phyloP scores from a whole-genome alignment of 2,113 vertebrate genomes.

The Chamaea fasciata region DNA sequence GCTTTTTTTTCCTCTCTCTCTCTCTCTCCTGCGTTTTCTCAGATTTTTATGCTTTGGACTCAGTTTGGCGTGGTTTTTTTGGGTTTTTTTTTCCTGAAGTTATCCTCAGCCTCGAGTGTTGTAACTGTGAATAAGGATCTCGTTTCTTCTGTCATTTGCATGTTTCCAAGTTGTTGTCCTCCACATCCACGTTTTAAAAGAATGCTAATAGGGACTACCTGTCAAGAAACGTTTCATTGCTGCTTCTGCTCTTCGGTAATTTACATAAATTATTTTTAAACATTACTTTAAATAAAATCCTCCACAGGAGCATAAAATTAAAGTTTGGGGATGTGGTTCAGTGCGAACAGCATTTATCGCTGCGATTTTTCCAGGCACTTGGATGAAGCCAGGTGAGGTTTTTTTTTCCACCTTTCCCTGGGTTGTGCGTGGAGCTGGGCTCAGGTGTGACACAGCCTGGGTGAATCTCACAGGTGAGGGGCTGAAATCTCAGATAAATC shows the following conservation, averaged over 20 bases:
- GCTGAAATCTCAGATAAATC: neutral
- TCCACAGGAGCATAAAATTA: constrained; percentile 49
- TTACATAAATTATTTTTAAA: constrained; percentile 63
- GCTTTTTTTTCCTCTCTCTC: neutral
- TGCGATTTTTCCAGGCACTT: neutral
- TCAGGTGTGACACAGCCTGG: neutral
- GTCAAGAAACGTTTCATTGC: constrained; percentile 48
- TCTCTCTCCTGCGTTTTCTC: neutral
- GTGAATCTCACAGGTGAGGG: neutral
- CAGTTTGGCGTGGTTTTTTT: neutral
- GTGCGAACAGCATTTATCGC: constrained; percentile 6
- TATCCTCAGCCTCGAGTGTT: neutral
- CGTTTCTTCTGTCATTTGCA: constrained; percentile 29
- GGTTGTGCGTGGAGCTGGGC: neutral
- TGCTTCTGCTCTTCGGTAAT: constrained; percentile 53
- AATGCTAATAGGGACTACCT: constrained; percentile 47
- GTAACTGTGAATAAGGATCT: neutral
- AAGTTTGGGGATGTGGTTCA: neutral
- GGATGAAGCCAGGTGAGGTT: neutral
- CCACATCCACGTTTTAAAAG: constrained; percentile 25
- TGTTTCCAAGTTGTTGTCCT: constrained; percentile 51
- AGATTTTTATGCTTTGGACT: neutral
- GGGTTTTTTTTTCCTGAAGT: neutral
- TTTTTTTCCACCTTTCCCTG: neutral
- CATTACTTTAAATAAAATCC: constrained; percentile 48